Conservation (phyloP, 2,888 invertebrate species). For the Agonopterix heracliana region DNA sequence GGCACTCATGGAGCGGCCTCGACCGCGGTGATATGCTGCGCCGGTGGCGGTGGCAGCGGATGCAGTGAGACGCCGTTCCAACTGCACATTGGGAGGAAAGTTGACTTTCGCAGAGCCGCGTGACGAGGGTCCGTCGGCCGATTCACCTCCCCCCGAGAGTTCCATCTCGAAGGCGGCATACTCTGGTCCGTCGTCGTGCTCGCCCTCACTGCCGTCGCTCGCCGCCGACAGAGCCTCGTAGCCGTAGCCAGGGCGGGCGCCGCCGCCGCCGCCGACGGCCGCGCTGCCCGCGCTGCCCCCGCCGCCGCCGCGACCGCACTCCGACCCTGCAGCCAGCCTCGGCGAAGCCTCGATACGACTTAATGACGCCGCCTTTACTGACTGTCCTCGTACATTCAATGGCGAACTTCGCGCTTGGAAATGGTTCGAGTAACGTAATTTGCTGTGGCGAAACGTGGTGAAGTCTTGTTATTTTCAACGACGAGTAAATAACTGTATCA, state of each 20-base stretch:
- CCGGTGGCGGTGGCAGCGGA: conserved; percentile 56
- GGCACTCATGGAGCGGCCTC: conserved; percentile 87
- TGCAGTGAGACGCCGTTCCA: conserved; percentile 64
- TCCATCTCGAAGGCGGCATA: conserved; percentile 68
- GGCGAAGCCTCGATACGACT: conserved; percentile 63
- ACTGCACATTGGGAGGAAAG: conserved; percentile 77
- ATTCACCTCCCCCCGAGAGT: conserved; percentile 58
- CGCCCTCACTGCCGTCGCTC: conserved; percentile 67
- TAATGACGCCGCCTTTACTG: conserved; percentile 63
- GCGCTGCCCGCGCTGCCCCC: conserved; percentile 29
- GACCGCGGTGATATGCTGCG: conserved; percentile 70
- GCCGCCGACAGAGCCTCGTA: conserved; percentile 70
- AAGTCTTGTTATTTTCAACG: conserved; percentile 32
- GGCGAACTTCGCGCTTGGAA: conserved; percentile 54
- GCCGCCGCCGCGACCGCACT: conserved; percentile 34
- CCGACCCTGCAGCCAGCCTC: conserved; percentile 54
- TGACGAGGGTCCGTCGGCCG: conserved; percentile 59
- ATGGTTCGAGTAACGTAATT: conserved; percentile 65
- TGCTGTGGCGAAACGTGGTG: conserved; percentile 73
- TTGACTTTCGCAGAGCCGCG: conserved; percentile 79
- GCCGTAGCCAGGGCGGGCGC: conserved; percentile 68
- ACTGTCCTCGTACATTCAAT: conserved; percentile 51
- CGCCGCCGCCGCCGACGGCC: conserved; percentile 43
- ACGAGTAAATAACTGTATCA: conserved; percentile 16
- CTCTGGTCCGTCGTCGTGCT: conserved; percentile 58